A percentile compares a stretch with the other conserved stretches of the same genome.
Conservation (phyloP, 1,140 invertebrate genomes). For the Anastrepha obliqua region DNA sequence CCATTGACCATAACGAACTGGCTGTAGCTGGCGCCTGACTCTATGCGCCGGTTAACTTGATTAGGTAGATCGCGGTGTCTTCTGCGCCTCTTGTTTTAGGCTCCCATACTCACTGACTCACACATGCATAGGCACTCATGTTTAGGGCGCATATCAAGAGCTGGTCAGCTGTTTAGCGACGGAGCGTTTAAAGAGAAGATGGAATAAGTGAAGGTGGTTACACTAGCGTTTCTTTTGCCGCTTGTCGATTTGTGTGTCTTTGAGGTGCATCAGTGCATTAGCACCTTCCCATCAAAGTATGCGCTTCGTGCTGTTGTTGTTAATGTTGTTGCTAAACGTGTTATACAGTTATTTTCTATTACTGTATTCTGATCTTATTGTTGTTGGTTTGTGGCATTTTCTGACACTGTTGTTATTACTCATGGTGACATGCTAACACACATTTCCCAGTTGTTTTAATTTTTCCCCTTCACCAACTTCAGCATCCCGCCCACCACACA, state of each 20-base stretch:
- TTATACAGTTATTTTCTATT: constrained; percentile 4
- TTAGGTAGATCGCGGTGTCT: background rate
- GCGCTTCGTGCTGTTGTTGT: background rate
- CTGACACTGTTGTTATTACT: constrained; percentile 30
- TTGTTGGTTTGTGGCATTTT: constrained; percentile 5
- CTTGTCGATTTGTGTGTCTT: background rate
- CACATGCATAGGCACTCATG: background rate
- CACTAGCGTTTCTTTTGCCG: background rate
- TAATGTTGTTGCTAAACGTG: background rate
- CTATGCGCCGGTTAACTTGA: background rate
- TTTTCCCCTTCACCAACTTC: background rate
- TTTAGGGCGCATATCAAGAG: too few species aligned
- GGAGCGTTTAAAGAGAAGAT: too few species aligned
- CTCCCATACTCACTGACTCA: background rate
- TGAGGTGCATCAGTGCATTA: background rate
- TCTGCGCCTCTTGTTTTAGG: background rate
- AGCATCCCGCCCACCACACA: too few species aligned
- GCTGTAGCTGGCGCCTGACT: background rate
- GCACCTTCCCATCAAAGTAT: background rate
- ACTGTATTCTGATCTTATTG: background rate
- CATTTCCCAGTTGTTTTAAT: constrained; percentile 21
- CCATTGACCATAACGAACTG: constrained; percentile 28
- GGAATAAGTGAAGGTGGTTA: too few species aligned
- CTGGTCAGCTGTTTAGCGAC: too few species aligned
- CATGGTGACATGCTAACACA: constrained; percentile 36